Evolutionary conservation across 2,113 vertebrate species (phyloP).

Genomic region (Collichthys lucidus): DNA sequence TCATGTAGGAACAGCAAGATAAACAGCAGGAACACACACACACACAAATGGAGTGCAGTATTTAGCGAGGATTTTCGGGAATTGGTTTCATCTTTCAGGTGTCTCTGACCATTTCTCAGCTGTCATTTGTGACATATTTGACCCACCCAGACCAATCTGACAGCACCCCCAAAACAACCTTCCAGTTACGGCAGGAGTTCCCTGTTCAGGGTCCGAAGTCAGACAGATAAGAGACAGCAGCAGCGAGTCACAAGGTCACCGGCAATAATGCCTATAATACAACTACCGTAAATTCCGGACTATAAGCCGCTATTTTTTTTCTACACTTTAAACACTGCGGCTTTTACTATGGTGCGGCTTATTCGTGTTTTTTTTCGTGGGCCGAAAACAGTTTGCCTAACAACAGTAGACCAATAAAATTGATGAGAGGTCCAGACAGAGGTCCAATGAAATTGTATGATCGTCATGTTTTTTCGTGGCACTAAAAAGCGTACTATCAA

Average conservation of each 20-base stretch:
- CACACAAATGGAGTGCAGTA: slow-evolving; percentile 10
- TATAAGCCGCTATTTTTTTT: too few relatives aligned
- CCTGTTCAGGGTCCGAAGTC: slow-evolving; percentile 7
- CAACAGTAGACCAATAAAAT: too few relatives aligned
- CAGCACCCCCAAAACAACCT: slow-evolving; percentile 60
- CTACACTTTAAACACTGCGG: too few relatives aligned
- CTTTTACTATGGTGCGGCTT: too few relatives aligned
- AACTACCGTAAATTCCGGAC: too few relatives aligned
- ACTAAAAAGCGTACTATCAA: too few relatives aligned
- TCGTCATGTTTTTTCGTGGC: too few relatives aligned
- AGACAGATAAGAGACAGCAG: background rate
- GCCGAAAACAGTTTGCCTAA: too few relatives aligned
- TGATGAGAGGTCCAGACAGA: too few relatives aligned
- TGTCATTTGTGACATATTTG: slow-evolving; percentile 53
- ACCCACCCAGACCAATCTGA: slow-evolving; percentile 41
- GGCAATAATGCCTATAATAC: slow-evolving; percentile 1
- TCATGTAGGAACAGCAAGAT: background rate
- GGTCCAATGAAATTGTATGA: too few relatives aligned
- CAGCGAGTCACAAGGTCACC: background rate
- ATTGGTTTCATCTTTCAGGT: slow-evolving; percentile 73
- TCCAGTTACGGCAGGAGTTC: slow-evolving; percentile 12
- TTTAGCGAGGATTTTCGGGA: slow-evolving; percentile 46
- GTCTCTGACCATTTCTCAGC: slow-evolving; percentile 61
- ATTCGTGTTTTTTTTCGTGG: too few relatives aligned
- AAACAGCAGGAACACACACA: slow-evolving; percentile 28